phyloP scores from a whole-genome alignment of 92 coral and sea anemone species.

The Epizoanthus stellaris region DNA sequence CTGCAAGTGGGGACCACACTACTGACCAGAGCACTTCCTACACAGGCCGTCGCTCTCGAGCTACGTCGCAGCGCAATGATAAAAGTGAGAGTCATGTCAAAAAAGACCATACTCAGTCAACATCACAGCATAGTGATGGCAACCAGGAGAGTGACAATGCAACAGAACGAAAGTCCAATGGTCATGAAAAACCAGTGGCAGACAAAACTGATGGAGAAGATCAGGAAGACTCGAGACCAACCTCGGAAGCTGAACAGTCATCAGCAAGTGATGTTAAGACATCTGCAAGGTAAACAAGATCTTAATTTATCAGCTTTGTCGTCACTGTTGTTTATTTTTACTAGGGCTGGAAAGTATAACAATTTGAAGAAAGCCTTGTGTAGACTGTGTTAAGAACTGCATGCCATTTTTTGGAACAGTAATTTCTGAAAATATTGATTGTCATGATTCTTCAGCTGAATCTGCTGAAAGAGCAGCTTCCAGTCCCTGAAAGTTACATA shows the following conservation, averaged over 20 bases:
- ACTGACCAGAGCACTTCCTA: neutral
- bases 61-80: neutral
- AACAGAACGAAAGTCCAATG: neutral
- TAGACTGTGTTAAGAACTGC: no score
- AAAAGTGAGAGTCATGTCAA: neutral
- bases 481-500: no score
- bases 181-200: neutral
- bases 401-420: no score
- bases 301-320: neutral
- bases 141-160: no score
- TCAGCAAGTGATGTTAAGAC: slow-evolving; percentile 16
- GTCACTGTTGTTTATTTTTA: neutral
- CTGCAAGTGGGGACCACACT: neutral
- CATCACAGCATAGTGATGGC: neutral
- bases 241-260: slow-evolving; percentile 19
- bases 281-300: neutral
- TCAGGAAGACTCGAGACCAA: neutral
- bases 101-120: neutral
- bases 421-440: no score
- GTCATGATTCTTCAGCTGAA: no score
- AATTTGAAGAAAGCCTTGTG: no score
- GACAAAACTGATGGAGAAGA: neutral
- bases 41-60: neutral
- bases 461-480: no score
- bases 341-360: neutral